phyloP scores from a whole-genome alignment of 2,113 vertebrate genomes.

The Rhombomys opimus region DNA sequence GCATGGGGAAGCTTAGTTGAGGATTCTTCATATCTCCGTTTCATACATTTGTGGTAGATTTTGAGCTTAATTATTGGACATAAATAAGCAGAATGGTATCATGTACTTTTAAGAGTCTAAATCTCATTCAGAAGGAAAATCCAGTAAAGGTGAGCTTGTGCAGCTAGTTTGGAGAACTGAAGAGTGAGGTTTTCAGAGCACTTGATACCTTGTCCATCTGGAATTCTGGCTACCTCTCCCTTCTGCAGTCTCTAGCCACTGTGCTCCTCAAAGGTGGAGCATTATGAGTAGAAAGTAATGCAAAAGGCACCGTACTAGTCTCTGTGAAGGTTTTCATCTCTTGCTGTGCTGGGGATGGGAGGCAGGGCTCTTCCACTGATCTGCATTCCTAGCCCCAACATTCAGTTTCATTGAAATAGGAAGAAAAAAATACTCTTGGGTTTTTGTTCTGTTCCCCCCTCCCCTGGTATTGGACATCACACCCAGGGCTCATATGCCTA shows the following conservation, averaged over 20 bases:
- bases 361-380: not conserved
- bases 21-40: not conserved
- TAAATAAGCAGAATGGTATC: constrained; percentile 9
- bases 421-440: not conserved
- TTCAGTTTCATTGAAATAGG: not conserved
- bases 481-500: not conserved
- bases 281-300: not conserved
- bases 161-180: not conserved
- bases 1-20: not conserved
- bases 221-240: not conserved
- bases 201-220: not conserved
- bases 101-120: not conserved
- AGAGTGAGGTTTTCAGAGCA: not conserved
- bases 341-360: not conserved
- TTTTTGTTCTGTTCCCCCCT: not conserved
- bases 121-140: constrained; percentile 37
- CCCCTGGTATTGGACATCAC: not conserved
- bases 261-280: not conserved
- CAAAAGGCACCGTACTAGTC: not conserved
- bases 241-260: constrained; percentile 6
- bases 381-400: not conserved
- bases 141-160: not conserved
- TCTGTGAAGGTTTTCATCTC: not conserved
- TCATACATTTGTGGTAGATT: constrained; percentile 12
- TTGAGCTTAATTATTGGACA: constrained; percentile 1